Conservation (phyloP, 2,113 vertebrate species). For the Scalopus aquaticus region DNA sequence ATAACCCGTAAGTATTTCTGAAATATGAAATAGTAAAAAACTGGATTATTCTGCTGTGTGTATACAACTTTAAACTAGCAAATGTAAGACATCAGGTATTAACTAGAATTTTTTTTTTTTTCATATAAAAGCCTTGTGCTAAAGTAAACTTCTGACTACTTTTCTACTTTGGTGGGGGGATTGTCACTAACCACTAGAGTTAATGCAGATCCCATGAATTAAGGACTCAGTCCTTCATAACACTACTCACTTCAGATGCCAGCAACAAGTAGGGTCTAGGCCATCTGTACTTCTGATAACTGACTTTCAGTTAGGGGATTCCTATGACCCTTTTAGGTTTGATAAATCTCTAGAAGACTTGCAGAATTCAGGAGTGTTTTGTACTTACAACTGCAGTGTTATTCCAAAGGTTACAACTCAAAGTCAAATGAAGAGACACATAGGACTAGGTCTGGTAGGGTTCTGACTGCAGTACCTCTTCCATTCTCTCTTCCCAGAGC, state of each 20-base stretch:
- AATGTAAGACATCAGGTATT: slow-evolving; percentile 1
- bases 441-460: not conserved
- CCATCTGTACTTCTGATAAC: not conserved
- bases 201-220: not conserved
- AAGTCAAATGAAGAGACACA: not conserved
- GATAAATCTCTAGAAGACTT: not conserved
- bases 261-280: not conserved
- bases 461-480: not conserved
- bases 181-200: not conserved
- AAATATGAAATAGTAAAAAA: slow-evolving; percentile 29
- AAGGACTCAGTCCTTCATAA: not conserved
- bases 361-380: slow-evolving; percentile 11
- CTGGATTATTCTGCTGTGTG: not conserved
- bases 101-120: slow-evolving; percentile 14
- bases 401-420: not conserved
- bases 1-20: slow-evolving; percentile 93
- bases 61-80: not conserved
- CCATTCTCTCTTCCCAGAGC: not conserved
- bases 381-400: not conserved
- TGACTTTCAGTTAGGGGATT: not conserved
- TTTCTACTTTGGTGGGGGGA: too few relatives aligned
- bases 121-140: not conserved
- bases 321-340: not conserved
- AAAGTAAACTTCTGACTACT: too few relatives aligned
- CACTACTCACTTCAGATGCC: not conserved